Evolutionary conservation across 2,888 invertebrate genomes (phyloP), one percentile per base, ranked within the genome.

Genomic region (Spicauda simplicius): DNA sequence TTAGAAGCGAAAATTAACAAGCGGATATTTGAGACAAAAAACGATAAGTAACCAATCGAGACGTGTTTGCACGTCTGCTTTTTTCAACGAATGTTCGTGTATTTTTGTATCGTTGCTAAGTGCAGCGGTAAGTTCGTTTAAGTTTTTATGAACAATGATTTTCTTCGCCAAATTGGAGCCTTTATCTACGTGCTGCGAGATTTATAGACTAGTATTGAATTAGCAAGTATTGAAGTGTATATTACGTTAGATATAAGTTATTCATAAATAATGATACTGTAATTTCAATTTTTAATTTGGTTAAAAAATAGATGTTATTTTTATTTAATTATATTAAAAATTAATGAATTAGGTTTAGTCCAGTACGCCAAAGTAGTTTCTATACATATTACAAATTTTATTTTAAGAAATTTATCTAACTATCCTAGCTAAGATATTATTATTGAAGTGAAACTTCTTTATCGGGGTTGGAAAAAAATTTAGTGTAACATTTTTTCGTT

Each of bases 101-200:
- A 45, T 45, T 57, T 41, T 41, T 19, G 12, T 55, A 45, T 50
- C 50, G 59, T 59, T 59, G 50, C 59, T 59, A 50, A 50, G 59
- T 62, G 62, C 62, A 62, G n/a, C 55, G 20, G 41, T 41, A 54
- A 11, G 33, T 61, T 52, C 33, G 19, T 37, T 53, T 52, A 37
- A 33, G 20, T 62, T 62, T 62, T 62, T 62, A 62, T 62, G 10
- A 19, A 6, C 62, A 25, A 37, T 45, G 16, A n/a, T 25, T 59
- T 56, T 56, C 56, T 16, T 18, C 11, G 30, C 20, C 14, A 12
- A 20, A 12, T 41, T 14, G 14, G 41, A 14, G 41, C 14, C 14
- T 41, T 41, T 41, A 41, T 41, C 14, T 4, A 41, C 10, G 41
- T 10, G 14, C 14, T 41, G 14, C 41, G 41, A 14, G 12, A 14